Conservation (phyloP, 2,888 invertebrate genomes). For the Bellardia pandia region DNA sequence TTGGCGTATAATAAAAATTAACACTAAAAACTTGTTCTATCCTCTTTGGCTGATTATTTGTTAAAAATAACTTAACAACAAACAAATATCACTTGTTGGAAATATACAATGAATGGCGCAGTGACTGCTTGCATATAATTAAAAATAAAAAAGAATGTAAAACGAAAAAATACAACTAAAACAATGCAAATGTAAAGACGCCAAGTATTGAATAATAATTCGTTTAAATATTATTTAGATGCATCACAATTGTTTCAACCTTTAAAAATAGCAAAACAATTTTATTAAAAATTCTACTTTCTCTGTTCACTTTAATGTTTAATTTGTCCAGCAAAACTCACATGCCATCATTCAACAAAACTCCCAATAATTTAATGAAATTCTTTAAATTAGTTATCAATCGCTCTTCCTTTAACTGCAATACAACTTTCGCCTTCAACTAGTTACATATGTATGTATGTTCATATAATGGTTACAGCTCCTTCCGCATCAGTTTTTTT, state of each 20-base stretch:
- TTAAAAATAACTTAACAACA: slow-evolving; percentile 44
- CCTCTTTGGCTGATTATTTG: slow-evolving; percentile 26
- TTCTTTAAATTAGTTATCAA: slow-evolving; percentile 4
- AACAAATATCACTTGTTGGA: slow-evolving; percentile 52
- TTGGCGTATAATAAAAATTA: slow-evolving; percentile 46
- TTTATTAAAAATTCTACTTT: neutral
- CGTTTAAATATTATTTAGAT: slow-evolving; percentile 28
- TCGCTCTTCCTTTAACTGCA: neutral
- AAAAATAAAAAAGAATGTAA: slow-evolving; percentile 18
- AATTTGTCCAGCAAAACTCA: slow-evolving; percentile 15
- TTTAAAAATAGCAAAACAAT: slow-evolving; percentile 19
- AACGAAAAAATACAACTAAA: slow-evolving; percentile 26
- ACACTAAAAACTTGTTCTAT: slow-evolving; percentile 49
- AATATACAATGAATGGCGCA: slow-evolving; percentile 58
- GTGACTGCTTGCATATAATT: slow-evolving; percentile 36
- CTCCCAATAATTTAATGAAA: slow-evolving; percentile 17
- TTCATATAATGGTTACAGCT: slow-evolving; percentile 19
- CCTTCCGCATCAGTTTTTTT: slow-evolving; percentile 29
- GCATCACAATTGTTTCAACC: slow-evolving; percentile 39
- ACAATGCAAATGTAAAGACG: slow-evolving; percentile 44
- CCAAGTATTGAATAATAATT: slow-evolving; percentile 70
- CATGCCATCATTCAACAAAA: slow-evolving; percentile 30
- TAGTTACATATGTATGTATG: neutral
- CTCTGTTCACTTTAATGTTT: neutral
- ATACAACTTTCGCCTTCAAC: slow-evolving; percentile 14